Conservation (phyloP, 2,888 invertebrate species). For the Plagiodera versicolora region DNA sequence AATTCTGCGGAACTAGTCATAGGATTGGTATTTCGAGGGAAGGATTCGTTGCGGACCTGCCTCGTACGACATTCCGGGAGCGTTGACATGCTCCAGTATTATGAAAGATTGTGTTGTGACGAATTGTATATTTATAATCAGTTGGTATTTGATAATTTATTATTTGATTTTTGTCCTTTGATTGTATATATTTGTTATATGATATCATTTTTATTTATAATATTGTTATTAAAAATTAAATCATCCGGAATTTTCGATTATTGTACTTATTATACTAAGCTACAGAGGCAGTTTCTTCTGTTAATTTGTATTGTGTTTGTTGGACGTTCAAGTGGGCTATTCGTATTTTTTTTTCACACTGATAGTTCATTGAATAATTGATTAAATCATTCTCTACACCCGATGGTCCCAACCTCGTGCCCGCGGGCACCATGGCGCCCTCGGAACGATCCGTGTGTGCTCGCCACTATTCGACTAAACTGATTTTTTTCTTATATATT, state of each 20-base stretch:
- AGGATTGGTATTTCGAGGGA: background rate
- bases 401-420: no score
- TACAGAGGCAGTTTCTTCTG: no score
- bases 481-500: no score
- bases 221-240: constrained; percentile 10
- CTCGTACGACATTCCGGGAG: background rate
- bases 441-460: no score
- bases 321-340: no score
- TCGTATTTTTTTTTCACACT: no score
- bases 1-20: background rate
- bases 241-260: background rate
- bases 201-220: constrained; percentile 7
- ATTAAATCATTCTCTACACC: no score
- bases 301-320: no score
- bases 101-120: background rate
- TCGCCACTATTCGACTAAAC: no score
- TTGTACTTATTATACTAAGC: no score
- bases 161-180: background rate
- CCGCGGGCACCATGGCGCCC: no score
- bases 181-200: constrained; percentile 13
- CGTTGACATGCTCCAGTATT: background rate
- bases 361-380: no score
- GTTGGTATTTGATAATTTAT: background rate
- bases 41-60: background rate
- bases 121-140: background rate